Percentiles rank a stretch among this genome's conserved stretches.
phyloP scores from a whole-genome alignment of 2,888 invertebrate species.

The Eupsilia transversa region DNA sequence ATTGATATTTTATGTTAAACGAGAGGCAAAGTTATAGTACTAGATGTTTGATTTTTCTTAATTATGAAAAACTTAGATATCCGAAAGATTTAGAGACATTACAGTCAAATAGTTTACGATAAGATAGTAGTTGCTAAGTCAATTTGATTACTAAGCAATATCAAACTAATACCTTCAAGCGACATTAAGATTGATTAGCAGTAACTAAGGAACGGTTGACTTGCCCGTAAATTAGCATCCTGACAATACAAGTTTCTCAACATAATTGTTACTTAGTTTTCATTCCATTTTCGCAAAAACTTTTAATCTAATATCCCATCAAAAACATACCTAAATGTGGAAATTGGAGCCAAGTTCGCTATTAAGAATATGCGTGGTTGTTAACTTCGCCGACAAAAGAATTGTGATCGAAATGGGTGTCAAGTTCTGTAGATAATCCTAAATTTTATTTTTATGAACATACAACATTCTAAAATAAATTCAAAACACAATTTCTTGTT shows the following conservation, averaged over 20 bases:
- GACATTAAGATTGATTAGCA: slow-evolving; percentile 16
- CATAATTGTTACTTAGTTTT: background rate
- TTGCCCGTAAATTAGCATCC: background rate
- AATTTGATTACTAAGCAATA: slow-evolving; percentile 13
- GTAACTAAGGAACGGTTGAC: background rate
- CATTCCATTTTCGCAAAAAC: background rate
- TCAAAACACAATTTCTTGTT: no score
- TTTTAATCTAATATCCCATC: no score
- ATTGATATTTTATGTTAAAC: slow-evolving; percentile 20
- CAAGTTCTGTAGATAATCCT: no score
- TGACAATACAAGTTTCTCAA: background rate
- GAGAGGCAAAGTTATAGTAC: background rate
- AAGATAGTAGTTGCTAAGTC: background rate
- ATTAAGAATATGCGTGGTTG: no score
- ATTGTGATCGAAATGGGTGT: no score
- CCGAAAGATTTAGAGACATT: background rate
- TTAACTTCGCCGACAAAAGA: no score
- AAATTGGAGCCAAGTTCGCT: no score
- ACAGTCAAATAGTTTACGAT: no score
- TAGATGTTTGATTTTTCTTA: background rate
- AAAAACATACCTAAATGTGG: no score
- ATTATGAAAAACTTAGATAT: background rate
- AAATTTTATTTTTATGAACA: no score
- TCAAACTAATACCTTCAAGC: background rate
- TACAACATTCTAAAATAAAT: no score